These are phyloP conservation scores for Zygothrica quintamaculata DNA, from an alignment of 2,888 invertebrate species.

Conservation along the genomic window DNA sequence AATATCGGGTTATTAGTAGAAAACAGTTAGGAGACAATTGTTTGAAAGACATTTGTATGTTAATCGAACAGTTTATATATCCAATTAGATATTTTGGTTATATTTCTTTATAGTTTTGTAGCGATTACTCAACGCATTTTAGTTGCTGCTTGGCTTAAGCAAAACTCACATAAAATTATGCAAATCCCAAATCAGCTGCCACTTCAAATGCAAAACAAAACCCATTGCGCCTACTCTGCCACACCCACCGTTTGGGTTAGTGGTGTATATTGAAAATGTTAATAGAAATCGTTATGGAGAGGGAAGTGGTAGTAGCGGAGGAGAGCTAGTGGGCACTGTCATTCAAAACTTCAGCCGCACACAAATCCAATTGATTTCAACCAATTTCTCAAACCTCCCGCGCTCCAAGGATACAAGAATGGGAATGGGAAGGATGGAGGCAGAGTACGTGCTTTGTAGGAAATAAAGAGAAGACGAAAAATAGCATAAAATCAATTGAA, in stretches of 20 bases:
- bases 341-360: constrained; percentile 55
- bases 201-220: constrained; percentile 48
- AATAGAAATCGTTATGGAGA: constrained; percentile 34
- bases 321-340: constrained; percentile 46
- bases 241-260: constrained; percentile 1
- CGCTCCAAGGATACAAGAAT: constrained; percentile 8
- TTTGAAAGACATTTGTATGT: background rate
- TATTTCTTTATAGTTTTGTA: constrained; percentile 35
- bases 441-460: constrained; percentile 60
- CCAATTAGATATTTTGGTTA: constrained; percentile 4
- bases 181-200: constrained; percentile 57
- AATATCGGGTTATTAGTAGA: background rate
- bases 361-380: constrained; percentile 79
- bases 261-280: constrained; percentile 60
- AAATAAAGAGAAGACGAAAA: constrained; percentile 65
- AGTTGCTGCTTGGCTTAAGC: background rate
- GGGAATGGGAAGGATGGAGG: constrained; percentile 8
- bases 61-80: background rate
- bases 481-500: constrained; percentile 79
- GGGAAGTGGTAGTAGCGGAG: background rate
- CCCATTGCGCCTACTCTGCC: constrained; percentile 44
- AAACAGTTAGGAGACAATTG: background rate
- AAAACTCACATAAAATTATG: constrained; percentile 51
- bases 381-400: constrained; percentile 66
- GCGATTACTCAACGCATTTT: constrained; percentile 13